Conservation (phyloP, 2,113 vertebrate species). For the Lampris incognitus region DNA sequence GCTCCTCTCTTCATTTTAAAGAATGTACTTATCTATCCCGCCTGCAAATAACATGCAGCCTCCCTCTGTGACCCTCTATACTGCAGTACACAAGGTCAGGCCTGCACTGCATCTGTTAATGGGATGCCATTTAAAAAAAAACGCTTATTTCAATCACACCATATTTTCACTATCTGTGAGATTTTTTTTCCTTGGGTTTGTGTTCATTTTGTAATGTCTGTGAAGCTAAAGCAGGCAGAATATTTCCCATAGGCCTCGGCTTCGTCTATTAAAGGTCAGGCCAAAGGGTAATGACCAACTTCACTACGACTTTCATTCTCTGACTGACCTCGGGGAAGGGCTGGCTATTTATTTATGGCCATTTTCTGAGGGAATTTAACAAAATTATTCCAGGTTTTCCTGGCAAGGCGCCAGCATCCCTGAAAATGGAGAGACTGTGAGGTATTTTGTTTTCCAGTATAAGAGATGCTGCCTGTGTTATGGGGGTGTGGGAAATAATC, state of each 20-base stretch:
- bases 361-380: constrained; percentile 63
- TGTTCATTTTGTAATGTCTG: constrained; percentile 11
- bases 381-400: constrained; percentile 71
- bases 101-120: background rate
- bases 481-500: constrained; percentile 58
- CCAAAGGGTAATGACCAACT: constrained; percentile 17
- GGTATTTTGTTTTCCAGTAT: constrained; percentile 69
- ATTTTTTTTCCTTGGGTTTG: background rate
- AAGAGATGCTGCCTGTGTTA: constrained; percentile 51
- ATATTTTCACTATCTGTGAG: background rate
- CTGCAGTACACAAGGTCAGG: background rate
- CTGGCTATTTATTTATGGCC: constrained; percentile 58
- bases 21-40: background rate
- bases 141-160: background rate
- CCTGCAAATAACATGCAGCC: background rate
- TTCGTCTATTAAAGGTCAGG: constrained; percentile 35
- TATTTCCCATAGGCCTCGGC: background rate
- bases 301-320: constrained; percentile 25
- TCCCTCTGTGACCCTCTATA: background rate
- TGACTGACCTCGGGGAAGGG: constrained; percentile 16
- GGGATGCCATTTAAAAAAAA: constrained; percentile 1
- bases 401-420: constrained; percentile 69
- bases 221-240: background rate
- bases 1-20: background rate
- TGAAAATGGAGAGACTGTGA: constrained; percentile 59